Percentiles rank a stretch among this genome's conserved stretches.
phyloP scores from a whole-genome alignment of 2,888 invertebrate species.

The Campoletis raptor region DNA sequence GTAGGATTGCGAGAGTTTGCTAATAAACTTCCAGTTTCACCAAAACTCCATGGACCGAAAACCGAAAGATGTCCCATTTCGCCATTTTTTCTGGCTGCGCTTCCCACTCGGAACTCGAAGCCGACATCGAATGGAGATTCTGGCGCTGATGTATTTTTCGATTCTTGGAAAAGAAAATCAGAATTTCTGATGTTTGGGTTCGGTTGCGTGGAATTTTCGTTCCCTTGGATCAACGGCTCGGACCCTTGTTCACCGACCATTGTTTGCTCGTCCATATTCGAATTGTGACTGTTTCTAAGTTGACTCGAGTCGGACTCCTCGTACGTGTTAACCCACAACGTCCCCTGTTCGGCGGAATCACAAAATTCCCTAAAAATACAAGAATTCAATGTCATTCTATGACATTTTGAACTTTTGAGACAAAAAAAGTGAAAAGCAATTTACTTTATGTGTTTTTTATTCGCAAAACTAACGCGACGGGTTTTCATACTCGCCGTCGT shows the following conservation, averaged over 20 bases:
- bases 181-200: background rate
- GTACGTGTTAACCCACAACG: slow-evolving; percentile 81
- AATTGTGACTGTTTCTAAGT: slow-evolving; percentile 66
- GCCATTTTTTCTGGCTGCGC: background rate
- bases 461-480: slow-evolving; percentile 82
- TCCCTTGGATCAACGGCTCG: background rate
- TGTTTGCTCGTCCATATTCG: slow-evolving; percentile 44
- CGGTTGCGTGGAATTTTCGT: background rate
- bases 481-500: slow-evolving; percentile 69
- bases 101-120: background rate
- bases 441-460: slow-evolving; percentile 82
- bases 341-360: slow-evolving; percentile 79
- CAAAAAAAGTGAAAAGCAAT: slow-evolving; percentile 32
- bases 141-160: background rate
- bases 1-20: slow-evolving; percentile 11
- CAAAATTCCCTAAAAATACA: slow-evolving; percentile 78
- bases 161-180: background rate
- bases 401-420: background rate
- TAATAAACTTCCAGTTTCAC: background rate
- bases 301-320: slow-evolving; percentile 79
- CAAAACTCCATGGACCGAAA: background rate
- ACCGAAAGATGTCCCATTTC: background rate
- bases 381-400: background rate
- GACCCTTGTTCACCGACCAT: background rate
- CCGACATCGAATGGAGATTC: background rate